Percentiles rank a stretch among this genome's conserved stretches.
These are phyloP conservation scores for Tuberolachnus salignus DNA, from an alignment of 2,888 invertebrate species.

Conservation along the genomic window DNA sequence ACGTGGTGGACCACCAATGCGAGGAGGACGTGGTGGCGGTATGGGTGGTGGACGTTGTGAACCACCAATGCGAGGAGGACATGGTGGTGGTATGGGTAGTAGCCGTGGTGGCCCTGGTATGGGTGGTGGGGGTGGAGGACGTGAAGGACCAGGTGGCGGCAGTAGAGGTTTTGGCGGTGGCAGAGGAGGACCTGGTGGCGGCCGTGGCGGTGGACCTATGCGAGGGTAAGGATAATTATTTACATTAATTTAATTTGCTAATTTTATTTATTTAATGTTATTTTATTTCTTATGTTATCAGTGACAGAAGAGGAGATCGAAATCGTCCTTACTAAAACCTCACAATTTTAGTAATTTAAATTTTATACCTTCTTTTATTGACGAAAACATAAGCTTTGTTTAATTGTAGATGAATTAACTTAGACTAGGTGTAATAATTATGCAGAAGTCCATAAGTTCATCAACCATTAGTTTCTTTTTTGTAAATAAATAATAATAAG, in stretches of 20 bases:
- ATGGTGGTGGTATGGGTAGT: constrained; percentile 62
- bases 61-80: constrained; percentile 63
- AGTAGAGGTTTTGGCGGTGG: too few relatives aligned
- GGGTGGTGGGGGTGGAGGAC: constrained; percentile 63
- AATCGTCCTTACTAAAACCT: constrained; percentile 60
- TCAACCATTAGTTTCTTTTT: constrained; percentile 43
- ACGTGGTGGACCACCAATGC: constrained; percentile 47
- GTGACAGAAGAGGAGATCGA: constrained; percentile 60
- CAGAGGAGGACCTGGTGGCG: too few relatives aligned
- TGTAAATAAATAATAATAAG: constrained; percentile 53
- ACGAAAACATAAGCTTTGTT: constrained; percentile 33
- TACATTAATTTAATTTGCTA: too few relatives aligned
- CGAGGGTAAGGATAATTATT: constrained; percentile 65
- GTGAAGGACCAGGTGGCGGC: too few relatives aligned
- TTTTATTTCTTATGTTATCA: constrained; percentile 58
- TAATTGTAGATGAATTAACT: constrained; percentile 39
- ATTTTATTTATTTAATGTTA: too few relatives aligned
- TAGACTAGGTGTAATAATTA: constrained; percentile 24
- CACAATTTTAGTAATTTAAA: constrained; percentile 31
- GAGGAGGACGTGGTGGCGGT: constrained; percentile 63
- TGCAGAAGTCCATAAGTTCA: constrained; percentile 29
- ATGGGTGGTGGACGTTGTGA: constrained; percentile 65
- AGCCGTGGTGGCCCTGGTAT: constrained; percentile 63
- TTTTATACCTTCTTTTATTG: constrained; percentile 53
- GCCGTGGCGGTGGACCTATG: constrained; percentile 66